A percentile compares a stretch with the other conserved stretches of the same genome.
phyloP scores from a whole-genome alignment of 2,113 vertebrate species.

The Lycaon pictus region DNA sequence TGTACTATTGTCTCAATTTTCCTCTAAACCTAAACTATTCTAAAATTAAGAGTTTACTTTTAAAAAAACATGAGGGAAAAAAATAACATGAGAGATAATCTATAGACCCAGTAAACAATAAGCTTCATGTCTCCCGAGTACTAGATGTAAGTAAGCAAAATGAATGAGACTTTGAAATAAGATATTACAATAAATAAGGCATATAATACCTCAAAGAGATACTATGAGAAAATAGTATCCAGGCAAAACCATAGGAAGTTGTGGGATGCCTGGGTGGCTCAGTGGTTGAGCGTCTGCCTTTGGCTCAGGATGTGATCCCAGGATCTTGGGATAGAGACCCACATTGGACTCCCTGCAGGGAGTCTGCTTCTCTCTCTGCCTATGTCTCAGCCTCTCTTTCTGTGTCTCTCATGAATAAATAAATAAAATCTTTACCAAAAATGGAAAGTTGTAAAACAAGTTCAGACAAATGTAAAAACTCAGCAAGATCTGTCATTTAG shows the following conservation, averaged over 20 bases:
- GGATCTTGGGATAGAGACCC: too few relatives aligned
- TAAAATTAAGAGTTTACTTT: not conserved
- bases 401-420: too few relatives aligned
- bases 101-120: not conserved
- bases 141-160: slow-evolving; percentile 3
- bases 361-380: too few relatives aligned
- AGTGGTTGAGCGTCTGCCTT: too few relatives aligned
- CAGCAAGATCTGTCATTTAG: not conserved
- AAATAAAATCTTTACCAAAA: too few relatives aligned
- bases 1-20: not conserved
- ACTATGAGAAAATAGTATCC: not conserved
- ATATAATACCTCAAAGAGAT: not conserved
- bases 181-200: not conserved
- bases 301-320: too few relatives aligned
- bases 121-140: not conserved
- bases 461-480: not conserved
- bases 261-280: too few relatives aligned
- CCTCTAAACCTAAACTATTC: not conserved
- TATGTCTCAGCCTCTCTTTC: too few relatives aligned
- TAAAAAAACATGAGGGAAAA: not conserved
- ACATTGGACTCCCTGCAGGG: too few relatives aligned
- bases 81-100: not conserved
- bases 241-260: not conserved
- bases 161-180: slow-evolving; percentile 27
- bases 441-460: not conserved